phyloP scores from a whole-genome alignment of 30 jellyfish, hydroid and myxozoan genomes.

The Sanderia malayensis region DNA sequence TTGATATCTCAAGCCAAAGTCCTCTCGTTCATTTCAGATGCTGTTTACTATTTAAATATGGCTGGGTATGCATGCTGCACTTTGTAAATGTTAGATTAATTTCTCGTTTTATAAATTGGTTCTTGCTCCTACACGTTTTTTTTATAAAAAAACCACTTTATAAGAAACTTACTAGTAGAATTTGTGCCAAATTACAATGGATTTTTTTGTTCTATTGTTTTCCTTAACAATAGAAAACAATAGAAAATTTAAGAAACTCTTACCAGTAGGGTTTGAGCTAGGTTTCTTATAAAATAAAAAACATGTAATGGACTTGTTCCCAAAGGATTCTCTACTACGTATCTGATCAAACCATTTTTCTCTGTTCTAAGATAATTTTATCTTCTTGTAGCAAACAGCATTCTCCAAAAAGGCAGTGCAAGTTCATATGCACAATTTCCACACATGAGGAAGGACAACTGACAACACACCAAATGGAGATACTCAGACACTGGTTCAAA shows the following conservation, averaged over 20 bases:
- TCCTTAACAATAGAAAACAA: no score
- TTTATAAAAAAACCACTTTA: no score
- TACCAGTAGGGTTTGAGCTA: no score
- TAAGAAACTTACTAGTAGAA: no score
- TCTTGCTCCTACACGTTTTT: background rate
- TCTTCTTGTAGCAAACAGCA: background rate
- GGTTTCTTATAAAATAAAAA: no score
- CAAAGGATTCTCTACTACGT: background rate
- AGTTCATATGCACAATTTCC: slow-evolving; percentile 11
- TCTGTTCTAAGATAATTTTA: no score
- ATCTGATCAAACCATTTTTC: background rate
- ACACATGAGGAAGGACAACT: background rate
- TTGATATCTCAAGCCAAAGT: slow-evolving; percentile 29
- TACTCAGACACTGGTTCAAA: slow-evolving; percentile 18
- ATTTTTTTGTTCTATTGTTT: no score
- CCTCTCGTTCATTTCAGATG: slow-evolving; percentile 38
- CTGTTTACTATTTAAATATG: slow-evolving; percentile 9
- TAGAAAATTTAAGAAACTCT: no score
- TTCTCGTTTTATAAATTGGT: background rate
- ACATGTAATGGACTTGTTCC: background rate
- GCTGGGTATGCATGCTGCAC: background rate
- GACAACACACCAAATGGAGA: background rate
- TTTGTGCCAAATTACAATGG: no score
- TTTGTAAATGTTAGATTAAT: background rate
- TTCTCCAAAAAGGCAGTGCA: slow-evolving; percentile 7